Evolutionary conservation across 2,797 vertebrate genomes (phyloP).

Genomic region (Coendou prehensilis): DNA sequence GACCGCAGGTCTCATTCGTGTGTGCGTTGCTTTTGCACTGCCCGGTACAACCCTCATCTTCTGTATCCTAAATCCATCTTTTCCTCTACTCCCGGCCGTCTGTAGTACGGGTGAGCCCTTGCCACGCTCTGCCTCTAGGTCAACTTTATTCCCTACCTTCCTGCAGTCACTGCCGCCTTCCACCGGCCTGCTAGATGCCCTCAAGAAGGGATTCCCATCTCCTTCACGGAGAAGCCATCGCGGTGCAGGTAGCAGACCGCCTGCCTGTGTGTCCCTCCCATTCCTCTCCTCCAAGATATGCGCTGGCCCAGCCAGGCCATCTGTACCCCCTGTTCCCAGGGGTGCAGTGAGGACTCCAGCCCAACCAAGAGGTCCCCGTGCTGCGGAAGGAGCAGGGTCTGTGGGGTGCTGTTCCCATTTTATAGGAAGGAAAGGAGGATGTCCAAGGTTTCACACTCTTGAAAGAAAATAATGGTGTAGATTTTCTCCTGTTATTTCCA

Average conservation of each 20-base stretch:
- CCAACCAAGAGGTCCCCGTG: not conserved
- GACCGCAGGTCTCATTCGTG: not conserved
- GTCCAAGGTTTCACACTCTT: conserved; percentile 56
- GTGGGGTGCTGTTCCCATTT: not conserved
- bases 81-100: not conserved
- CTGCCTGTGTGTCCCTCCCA: not conserved
- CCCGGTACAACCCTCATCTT: not conserved
- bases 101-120: too few species aligned
- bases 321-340: not conserved
- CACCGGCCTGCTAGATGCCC: too few species aligned
- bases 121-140: not conserved
- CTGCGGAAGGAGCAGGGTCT: not conserved
- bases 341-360: not conserved
- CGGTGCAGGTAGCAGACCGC: not conserved
- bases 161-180: not conserved
- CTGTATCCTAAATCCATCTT: not conserved
- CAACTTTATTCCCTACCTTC: not conserved
- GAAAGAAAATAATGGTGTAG: conserved; percentile 29
- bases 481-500: conserved; percentile 50
- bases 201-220: not conserved
- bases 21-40: not conserved
- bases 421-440: not conserved
- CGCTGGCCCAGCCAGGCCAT: not conserved
- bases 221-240: not conserved
- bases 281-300: not conserved